Base-by-base conservation (phyloP, 2,888 invertebrate species). In the Ophraella communa region DNA sequence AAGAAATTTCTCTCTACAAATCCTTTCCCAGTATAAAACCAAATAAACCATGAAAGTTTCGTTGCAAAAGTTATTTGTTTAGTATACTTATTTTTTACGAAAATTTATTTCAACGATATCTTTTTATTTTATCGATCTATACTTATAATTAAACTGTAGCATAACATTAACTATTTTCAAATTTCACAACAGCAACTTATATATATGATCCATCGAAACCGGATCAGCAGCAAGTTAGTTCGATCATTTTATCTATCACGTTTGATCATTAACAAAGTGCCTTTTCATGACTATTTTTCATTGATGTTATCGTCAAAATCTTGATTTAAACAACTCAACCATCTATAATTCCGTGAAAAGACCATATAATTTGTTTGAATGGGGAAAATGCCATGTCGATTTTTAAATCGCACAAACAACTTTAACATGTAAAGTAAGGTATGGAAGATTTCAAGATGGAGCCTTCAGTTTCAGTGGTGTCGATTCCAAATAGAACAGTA, bases 361-460 rank as follows among this genome's bases (percentile, higher is more conserved):
- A 27, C 35, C 44, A 45, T 57, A 53, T 60, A 55, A 58, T 63
- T 27, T 58, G 44, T 58, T 49, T 56, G 64, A 44, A 44, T 44
- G 44, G 44, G 42, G 49, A 63, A 68, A 63, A 60, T 55, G 20
- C 27, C 39, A 49, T 53, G 47, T 30, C 57, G 62, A 62, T 65
- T 59, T 59, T 63, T 61, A 62, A 62, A 64, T 60, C 62, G 61
- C 47, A 64, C 18, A 62, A 60, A 54, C 21, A 49, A 14, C n/a
- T 5, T 49, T n/a, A 24, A 24, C 66, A 66, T 66, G 68, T 65
- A 65, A 66, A 68, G 58, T 68, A 70, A 67, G 61, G 63, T 62
- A 56, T 65, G 61, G 66, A 61, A 65, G 64, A 70, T 65, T 18
- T 55, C 58, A 47, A 63, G 45, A 20, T 20, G 1, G 8, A 45